Percentiles rank a stretch among this genome's conserved stretches.
Conservation (phyloP, 2,888 invertebrate genomes). For the Synanthedon andrenaeformis region DNA sequence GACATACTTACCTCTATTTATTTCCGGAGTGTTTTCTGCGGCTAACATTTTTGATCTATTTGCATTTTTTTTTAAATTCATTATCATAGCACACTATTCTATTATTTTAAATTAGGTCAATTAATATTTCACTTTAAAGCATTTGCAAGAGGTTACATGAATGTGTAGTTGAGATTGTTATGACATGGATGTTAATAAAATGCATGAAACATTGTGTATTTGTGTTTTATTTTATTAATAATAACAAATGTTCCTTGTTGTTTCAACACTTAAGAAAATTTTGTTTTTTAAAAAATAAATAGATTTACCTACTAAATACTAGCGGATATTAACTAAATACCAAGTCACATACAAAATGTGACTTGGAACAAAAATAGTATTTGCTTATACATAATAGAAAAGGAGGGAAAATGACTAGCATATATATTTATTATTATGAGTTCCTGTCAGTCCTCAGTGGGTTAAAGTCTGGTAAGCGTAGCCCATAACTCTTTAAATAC, state of each 20-base stretch:
- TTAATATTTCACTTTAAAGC: conserved; percentile 18
- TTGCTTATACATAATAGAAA: too few species aligned
- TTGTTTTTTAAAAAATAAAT: neutral
- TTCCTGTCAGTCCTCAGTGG: too few species aligned
- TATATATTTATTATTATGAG: too few species aligned
- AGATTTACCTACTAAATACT: too few species aligned
- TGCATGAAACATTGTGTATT: neutral
- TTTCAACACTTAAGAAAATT: neutral
- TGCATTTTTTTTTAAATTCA: conserved; percentile 1
- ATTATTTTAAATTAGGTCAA: conserved; percentile 26
- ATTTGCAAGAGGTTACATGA: conserved; percentile 27
- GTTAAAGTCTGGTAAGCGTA: too few species aligned
- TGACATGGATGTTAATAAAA: conserved; percentile 3
- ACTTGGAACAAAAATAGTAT: too few species aligned
- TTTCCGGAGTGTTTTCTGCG: conserved; percentile 2
- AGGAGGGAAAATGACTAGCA: too few species aligned
- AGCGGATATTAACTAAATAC: too few species aligned
- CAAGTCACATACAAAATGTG: too few species aligned
- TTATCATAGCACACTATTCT: conserved; percentile 2
- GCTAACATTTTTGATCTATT: neutral
- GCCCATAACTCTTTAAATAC: too few species aligned
- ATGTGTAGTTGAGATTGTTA: conserved; percentile 1
- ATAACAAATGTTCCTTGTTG: conserved; percentile 1
- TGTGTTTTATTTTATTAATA: conserved; percentile 3
- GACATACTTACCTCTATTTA: conserved; percentile 2